Evolutionary conservation across 2,888 invertebrate species (phyloP), one percentile per base, ranked within the genome.

Genomic region (Axea sp.): DNA sequence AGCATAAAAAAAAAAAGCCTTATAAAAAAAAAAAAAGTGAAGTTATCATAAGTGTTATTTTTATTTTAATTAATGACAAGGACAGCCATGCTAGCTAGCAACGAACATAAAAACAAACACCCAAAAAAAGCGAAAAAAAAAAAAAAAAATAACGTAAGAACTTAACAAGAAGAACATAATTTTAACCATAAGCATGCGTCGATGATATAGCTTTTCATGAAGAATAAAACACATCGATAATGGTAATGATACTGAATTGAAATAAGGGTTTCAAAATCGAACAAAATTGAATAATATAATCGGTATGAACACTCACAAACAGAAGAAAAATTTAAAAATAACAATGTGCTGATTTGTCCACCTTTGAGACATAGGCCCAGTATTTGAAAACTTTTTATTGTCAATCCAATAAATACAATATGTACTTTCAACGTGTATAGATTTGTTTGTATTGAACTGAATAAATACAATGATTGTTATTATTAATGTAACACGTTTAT

Each of bases 321-420:
- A 59, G 74, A 17, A 57, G 43, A 15, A 55, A 60, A 17, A 26
- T 8, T 28, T 65, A 59, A 75, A 75, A 49, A 35, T 15, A 64
- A 79, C 47, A 65, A 74, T 77, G 62, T 72, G 75, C 71, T 71
- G 69, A 65, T 59, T 39, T 65, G 57, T 78, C 59, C 72, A 73
- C 31, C 78, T 62, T 53, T 55, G 57, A 76, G 75, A 79, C 76
- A 73, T 81, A 79, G 78, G 76, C 78, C 78, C 78, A 78, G 12
- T 73, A 57, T 65, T 24, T 43, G 14, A 43, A 15, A 43, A 43
- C 24, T 12, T 49, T 31, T 24, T 1, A 9, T 9, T 6, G 15
- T 19, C n/a, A 14, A 3, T 26, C 7, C 30, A 47, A 30, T 28
- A 47, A 31, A 30, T 31, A 4, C n/a, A 49, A 11, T n/a, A 19